A percentile compares a stretch with the other conserved stretches of the same genome.
phyloP scores from a whole-genome alignment of 2,113 vertebrate genomes.

The Axis porcinus region DNA sequence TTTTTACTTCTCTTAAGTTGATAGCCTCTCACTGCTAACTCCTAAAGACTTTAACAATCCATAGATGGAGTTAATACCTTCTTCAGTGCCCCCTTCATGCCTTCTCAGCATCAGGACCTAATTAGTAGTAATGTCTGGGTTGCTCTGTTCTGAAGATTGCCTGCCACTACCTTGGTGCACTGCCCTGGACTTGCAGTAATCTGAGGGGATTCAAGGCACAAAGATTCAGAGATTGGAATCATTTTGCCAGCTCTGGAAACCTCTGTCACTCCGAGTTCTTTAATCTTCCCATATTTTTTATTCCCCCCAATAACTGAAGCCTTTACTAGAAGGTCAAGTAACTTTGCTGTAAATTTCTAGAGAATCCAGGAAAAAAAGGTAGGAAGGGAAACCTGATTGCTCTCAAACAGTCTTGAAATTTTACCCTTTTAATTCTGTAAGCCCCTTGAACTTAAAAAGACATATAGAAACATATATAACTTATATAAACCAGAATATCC shows the following conservation, averaged over 20 bases:
- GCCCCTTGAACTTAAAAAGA: background rate
- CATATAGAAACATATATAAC: background rate
- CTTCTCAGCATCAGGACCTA: background rate
- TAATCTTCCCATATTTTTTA: conserved; percentile 57
- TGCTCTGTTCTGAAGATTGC: background rate
- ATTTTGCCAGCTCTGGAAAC: conserved; percentile 45
- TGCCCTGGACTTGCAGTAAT: background rate
- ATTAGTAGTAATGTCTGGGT: background rate
- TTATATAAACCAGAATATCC: background rate
- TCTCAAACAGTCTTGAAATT: background rate
- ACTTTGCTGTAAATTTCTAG: conserved; percentile 51
- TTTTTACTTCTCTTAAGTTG: background rate
- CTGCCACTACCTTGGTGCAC: background rate
- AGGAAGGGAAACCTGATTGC: background rate
- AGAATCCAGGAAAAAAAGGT: conserved; percentile 55
- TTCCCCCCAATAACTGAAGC: conserved; percentile 32
- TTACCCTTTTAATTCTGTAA: background rate
- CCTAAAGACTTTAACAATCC: background rate
- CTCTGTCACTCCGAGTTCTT: conserved; percentile 44
- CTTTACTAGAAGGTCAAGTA: conserved; percentile 56
- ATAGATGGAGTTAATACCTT: background rate
- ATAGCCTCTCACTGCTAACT: background rate
- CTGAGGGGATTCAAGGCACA: background rate
- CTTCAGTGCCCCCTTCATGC: background rate
- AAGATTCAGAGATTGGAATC: conserved; percentile 29